Evolutionary conservation across 2,888 invertebrate species (phyloP), one percentile per base, ranked within the genome.

Genomic region (Agapetus fuscipes): DNA sequence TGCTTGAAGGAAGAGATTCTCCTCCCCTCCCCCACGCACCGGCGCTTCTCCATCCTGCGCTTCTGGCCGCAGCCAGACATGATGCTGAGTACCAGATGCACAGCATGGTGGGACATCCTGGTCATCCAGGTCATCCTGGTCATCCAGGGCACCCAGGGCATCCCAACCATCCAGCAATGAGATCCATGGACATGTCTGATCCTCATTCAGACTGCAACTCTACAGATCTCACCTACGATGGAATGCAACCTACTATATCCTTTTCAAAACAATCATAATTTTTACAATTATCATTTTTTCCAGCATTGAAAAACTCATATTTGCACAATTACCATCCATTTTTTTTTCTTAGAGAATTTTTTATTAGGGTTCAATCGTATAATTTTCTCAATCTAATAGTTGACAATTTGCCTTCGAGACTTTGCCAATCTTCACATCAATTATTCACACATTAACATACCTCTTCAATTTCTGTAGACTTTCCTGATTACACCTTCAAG

Each of bases 201-300:
- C 78, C 84, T 48, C 83, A 82, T 62, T 88, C 88, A 52, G 89
- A 90, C 71, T 88, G 89, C 75, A 89, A 88, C 72, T 84, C 88
- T 56, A 88, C 82, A 48, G 90, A 90, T 66, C 83, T 87, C 68
- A 80, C 81, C 58, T 90, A 87, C 75, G 91, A 90, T 66, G 88
- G 88, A 64, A 78, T 87, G 71, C 86, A 87, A 74, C 88, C 89
- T 80, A 87, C 89, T 78, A 89, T 91, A 87, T 90, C 90, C 84
- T 90, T 90, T 87, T 79, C 75, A 74, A 78, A 73, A 68, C 59
- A 39, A 28, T 20, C 5, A 6, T 20, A 33, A 37, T 39, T 30
- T 14, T 39, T 30, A 20, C 9, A 9, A 20, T 20, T 20, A 20
- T 20, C 9, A 6, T 14, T 14, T 6, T 6, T 6, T 14, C 7